Evolutionary conservation across 2,797 vertebrate genomes (phyloP).

Genomic region (Squalus acanthias): DNA sequence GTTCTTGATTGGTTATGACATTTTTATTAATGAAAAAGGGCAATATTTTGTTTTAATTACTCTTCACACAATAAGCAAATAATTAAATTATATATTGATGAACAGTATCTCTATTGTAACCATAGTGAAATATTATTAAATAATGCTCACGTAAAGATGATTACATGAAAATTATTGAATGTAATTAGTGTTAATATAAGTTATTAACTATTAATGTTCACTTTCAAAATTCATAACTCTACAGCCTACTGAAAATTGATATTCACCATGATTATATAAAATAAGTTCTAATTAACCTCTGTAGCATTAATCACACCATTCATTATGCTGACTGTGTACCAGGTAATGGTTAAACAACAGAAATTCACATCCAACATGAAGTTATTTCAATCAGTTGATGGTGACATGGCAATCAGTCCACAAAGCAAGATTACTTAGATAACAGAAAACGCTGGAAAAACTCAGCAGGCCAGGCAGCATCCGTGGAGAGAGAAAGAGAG

Average conservation of each 20-base stretch:
- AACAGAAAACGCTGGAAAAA: too few species aligned
- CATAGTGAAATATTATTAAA: not conserved
- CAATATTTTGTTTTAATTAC: not conserved
- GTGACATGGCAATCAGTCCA: too few species aligned
- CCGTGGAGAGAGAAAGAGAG: too few species aligned
- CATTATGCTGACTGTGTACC: not conserved
- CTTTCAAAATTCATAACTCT: not conserved
- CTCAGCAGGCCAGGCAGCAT: too few species aligned
- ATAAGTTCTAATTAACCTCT: not conserved
- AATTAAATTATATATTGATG: not conserved
- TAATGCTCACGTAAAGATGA: not conserved
- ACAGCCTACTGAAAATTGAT: not conserved
- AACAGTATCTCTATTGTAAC: not conserved
- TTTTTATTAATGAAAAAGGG: not conserved
- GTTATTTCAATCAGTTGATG: too few species aligned
- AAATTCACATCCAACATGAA: too few species aligned
- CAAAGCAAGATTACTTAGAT: too few species aligned
- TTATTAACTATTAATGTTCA: slow-evolving; percentile 20
- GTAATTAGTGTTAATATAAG: not conserved
- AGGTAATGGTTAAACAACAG: not conserved
- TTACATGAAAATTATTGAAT: not conserved
- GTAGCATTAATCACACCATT: not conserved
- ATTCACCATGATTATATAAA: not conserved
- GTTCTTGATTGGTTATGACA: not conserved
- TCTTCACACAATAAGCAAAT: not conserved